phyloP scores from a whole-genome alignment of 2,888 invertebrate species.

The Harmothoe impar region DNA sequence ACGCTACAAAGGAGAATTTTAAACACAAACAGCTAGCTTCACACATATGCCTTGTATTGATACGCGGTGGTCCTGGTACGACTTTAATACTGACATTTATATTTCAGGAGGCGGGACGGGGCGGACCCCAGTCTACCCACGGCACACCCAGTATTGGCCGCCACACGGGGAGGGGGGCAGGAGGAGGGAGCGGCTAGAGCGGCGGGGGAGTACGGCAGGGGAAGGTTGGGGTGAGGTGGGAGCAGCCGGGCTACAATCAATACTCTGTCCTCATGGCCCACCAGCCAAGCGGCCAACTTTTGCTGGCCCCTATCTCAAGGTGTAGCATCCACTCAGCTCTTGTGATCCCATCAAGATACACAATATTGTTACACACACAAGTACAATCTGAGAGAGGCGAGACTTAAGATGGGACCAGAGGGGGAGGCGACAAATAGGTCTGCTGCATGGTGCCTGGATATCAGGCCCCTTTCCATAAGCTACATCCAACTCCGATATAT shows the following conservation, averaged over 20 bases:
- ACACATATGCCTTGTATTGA: no score
- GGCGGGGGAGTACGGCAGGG: not conserved
- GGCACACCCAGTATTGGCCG: no score
- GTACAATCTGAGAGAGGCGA: not conserved
- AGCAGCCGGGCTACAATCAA: not conserved
- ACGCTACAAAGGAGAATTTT: not conserved
- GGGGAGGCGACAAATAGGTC: not conserved
- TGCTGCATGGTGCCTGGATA: not conserved
- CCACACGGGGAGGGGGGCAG: not conserved
- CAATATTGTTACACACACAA: not conserved
- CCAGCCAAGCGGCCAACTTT: not conserved
- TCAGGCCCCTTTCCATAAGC: not conserved
- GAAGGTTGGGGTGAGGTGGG: not conserved
- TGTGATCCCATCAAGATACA: constrained; percentile 25
- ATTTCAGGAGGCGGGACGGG: no score
- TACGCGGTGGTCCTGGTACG: no score
- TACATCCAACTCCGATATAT: not conserved
- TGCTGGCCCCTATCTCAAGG: not conserved
- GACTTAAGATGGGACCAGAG: not conserved
- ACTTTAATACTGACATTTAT: no score
- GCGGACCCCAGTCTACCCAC: no score
- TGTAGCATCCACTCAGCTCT: not conserved
- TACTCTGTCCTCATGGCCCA: not conserved
- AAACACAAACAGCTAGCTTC: no score
- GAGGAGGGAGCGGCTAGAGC: not conserved